Percentiles rank a stretch among this genome's conserved stretches.
Conservation (phyloP, 2,113 vertebrate species). For the Tiliqua scincoides region DNA sequence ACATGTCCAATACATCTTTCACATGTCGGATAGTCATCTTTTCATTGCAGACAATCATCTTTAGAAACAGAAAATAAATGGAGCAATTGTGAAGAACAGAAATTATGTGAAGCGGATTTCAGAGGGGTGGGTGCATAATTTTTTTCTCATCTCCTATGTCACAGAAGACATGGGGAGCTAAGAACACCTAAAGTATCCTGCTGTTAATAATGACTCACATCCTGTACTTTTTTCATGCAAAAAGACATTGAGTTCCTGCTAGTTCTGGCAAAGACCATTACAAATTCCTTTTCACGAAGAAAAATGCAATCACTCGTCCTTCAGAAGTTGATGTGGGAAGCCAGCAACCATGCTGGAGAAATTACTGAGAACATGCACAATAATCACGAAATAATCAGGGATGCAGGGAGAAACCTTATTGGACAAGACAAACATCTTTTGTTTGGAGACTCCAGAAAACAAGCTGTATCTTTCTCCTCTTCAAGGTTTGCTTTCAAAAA, state of each 20-base stretch:
- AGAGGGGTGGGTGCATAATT: slow-evolving; percentile 6
- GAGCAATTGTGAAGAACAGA: not conserved
- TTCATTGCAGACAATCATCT: not conserved
- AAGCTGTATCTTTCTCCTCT: slow-evolving; percentile 35
- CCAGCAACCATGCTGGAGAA: slow-evolving; percentile 52
- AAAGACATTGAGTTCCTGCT: slow-evolving; percentile 67
- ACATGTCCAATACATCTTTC: not conserved
- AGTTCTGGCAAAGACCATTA: slow-evolving; percentile 69
- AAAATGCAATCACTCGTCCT: slow-evolving; percentile 62
- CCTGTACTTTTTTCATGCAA: slow-evolving; percentile 53
- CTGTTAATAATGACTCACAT: slow-evolving; percentile 67
- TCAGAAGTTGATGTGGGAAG: slow-evolving; percentile 63
- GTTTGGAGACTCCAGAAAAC: slow-evolving; percentile 36
- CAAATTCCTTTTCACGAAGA: slow-evolving; percentile 64
- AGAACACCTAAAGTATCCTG: slow-evolving; percentile 61
- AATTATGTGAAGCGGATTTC: not conserved
- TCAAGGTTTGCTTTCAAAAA: slow-evolving; percentile 34
- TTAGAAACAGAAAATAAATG: not conserved
- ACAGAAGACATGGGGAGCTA: slow-evolving; percentile 34
- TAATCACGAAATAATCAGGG: slow-evolving; percentile 49
- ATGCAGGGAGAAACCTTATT: not conserved
- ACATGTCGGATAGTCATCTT: not conserved
- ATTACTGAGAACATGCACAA: slow-evolving; percentile 61
- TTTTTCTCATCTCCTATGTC: not conserved
- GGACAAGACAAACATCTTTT: not conserved